Base-by-base conservation (phyloP, 1,140 invertebrate genomes). In the Lordiphosa collinella region DNA sequence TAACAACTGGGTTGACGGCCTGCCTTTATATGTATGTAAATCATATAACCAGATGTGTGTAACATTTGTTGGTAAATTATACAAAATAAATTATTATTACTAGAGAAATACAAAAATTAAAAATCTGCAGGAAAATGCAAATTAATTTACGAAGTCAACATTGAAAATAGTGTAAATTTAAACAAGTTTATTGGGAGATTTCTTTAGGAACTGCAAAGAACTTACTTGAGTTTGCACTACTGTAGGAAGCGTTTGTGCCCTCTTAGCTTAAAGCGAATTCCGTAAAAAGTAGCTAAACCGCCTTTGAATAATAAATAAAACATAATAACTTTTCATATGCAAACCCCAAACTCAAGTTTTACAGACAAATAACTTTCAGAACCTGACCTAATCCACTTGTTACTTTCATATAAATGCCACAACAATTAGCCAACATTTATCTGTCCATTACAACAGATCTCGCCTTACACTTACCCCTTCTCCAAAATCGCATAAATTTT, bases 341-440 rank as follows among this genome's bases (percentile, higher is more conserved):
- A 29, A 29, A 29, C 25, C 0, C 25, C 1, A 29, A 7, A 29
- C 8, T 29, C 25, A 29, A 29, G 1, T 29, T 29, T 29, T 8
- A 29, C 25, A 8, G 6, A 8, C 25, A 36, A 22, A 14, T 25
- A 40, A 37, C 34, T 51, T 36, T 6, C 3, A 29, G 2, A 29
- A 29, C 25, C 25, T 29, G 0, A 29, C 25, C 25, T 29, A 29
- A 29, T 29, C 25, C 25, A 29, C 25, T 29, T 29, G 25, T 29
- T 43, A 11, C 22, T 16, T 43, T 38, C 62, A 35, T 32, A 58
- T 66, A 41, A 67, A 66, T 68, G 70, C 56, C 64, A 48, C 55
- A 75, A 79, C 75, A 79, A 79, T 79, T 79, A 79, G 74, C 70
- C 65, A 74, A 55, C 75, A 80, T 69, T 79, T 80, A 79, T 79